A percentile compares a stretch with the other conserved stretches of the same genome.
These are phyloP conservation scores for Plecotus auritus DNA, from an alignment of 2,113 vertebrate genomes.

Conservation along the genomic window DNA sequence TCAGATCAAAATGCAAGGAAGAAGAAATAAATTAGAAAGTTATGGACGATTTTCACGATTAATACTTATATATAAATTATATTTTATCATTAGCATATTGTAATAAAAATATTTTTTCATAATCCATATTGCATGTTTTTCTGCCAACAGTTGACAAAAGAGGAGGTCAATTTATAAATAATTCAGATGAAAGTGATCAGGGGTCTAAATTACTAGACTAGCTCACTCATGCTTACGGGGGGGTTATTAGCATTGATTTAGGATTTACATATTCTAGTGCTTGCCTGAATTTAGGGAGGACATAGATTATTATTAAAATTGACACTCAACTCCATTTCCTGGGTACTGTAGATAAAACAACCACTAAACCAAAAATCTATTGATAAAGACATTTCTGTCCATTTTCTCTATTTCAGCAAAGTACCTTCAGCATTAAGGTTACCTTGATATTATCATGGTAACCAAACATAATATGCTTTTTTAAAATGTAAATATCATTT, in stretches of 20 bases:
- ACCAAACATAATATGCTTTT: neutral
- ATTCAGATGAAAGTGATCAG: neutral
- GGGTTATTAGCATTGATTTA: neutral
- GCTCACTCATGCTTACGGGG: neutral
- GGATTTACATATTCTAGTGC: neutral
- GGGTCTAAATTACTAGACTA: neutral
- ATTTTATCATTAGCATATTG: neutral
- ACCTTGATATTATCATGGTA: neutral
- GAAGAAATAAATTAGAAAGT: neutral
- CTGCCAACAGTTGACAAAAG: neutral
- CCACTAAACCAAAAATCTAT: neutral
- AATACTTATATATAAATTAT: neutral
- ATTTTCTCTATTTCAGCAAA: constrained; percentile 28
- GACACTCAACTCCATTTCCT: neutral
- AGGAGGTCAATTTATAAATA: neutral
- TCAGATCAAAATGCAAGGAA: neutral
- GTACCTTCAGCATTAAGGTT: neutral
- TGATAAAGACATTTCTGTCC: constrained; percentile 10
- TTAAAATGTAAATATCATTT: neutral
- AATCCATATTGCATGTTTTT: neutral
- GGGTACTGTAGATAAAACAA: neutral
- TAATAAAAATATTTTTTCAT: neutral
- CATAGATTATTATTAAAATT: constrained; percentile 16
- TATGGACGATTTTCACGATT: too few relatives aligned
- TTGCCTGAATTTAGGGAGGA: neutral